Evolutionary conservation across 2,113 vertebrate genomes (phyloP).

Genomic region (human): GRCh38 chr1:103292001-103292500

Average conservation of each 20-base stretch:
- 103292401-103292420: not conserved
- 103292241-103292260: not conserved
- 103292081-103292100: not conserved
- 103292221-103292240: not conserved
- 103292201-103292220: not conserved
- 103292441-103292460: not conserved
- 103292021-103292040: not conserved
- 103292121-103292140: not conserved
- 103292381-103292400: not conserved
- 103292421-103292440: not conserved
- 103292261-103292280: not conserved
- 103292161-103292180: not conserved
- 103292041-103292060: not conserved
- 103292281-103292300: not conserved
- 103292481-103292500: not conserved
- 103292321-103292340: not conserved
- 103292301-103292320: not conserved
- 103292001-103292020: not conserved
- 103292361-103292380: not conserved
- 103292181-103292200: not conserved
- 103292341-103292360: not conserved
- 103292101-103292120: not conserved
- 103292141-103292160: not conserved
- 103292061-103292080: not conserved
- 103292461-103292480: not conserved